Base-by-base conservation (phyloP, 2,888 invertebrate genomes). In the Ferrisia virgata region DNA sequence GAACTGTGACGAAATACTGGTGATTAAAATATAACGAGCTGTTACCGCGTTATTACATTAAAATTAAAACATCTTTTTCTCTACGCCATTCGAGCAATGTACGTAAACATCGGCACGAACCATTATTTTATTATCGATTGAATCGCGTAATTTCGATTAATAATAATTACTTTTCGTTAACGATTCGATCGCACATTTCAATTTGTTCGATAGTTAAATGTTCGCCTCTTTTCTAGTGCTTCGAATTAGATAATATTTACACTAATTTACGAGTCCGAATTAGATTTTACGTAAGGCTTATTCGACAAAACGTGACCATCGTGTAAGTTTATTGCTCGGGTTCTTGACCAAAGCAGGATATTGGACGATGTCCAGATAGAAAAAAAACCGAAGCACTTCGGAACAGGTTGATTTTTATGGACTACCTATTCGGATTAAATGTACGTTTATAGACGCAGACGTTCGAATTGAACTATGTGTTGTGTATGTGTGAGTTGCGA, bases 401-500 rank as follows among this genome's bases (percentile, higher is more conserved):
- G 58, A 64, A 64, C 58, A 64, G 58, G 58, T 64, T 64, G 58
- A 64, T 64, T 64, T 64, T 64, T 64, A 64, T 64, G 28, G 58
- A 28, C 58, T 64, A 64, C 58, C 25, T 64, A 47, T 47, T 18
- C 58, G 28, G 58, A 25, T 64, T 64, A 64, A 25, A 64, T 64
- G 25, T 18, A 43, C n/a, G n/a, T 53, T 25, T 28, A 64, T 64
- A 25, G 58, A 39, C 39, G 39, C 25, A 25, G 58, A 64, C 58
- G 25, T 64, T 64, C 58, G 58, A 25, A 64, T 64, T 64, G 18
- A 3, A 3, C 8, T 53, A 6, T 47, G 25, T 28, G 25, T 64
- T 22, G 9, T 0, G 28, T n/a, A 18, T 47, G 18, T 28, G 25
- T n/a, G 58, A 25, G 11, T 5, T 43, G 28, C 58, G 58, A 11